Base-by-base conservation (phyloP, 2,797 vertebrate species). In the Dallia pectoralis region DNA sequence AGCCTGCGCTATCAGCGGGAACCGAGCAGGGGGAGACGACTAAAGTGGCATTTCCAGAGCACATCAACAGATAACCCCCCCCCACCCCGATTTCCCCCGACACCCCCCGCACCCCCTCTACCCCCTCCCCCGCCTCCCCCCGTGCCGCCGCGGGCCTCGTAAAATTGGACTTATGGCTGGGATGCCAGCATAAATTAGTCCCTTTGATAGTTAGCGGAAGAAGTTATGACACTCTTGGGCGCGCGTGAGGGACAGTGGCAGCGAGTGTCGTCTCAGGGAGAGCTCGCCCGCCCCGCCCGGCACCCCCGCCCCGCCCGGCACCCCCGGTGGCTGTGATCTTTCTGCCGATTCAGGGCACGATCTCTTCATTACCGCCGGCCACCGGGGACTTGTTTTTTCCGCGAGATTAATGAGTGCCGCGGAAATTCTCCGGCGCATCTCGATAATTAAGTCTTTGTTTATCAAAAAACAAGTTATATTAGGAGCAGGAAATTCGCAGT, bases 381-480 rank as follows among this genome's bases (percentile, higher is more conserved):
- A 97, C 96, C 91, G 91, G 97, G 96, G 97, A 99, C 96, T 95
- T 97, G 96, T 97, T 97, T 96, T 96, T 97, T 96, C 95, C 96
- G 95, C 96, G 97, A 98, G 97, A 99, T 98, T 99, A 98, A 99
- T 99, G 97, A 99, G 96, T 91, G 93, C 96, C 93, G 93, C 95
- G 93, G 96, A 98, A 98, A 98, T 97, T 98, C 96, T 98, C 96
- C 95, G 95, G 96, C 95, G 96, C 97, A 97, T 97, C 96, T 96
- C 95, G 94, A 98, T 98, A 98, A 98, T 99, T 98, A 98, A 99
- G 97, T 98, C 97, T 99, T 99, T 99, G 97, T 99, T 98, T 98
- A 98, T 98, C 96, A 98, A 98, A 99, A 99, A 98, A 98, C 96
- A 98, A 99, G 97, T 98, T 98, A 98, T 98, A 98, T 98, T 98